phyloP scores from a whole-genome alignment of 2,888 invertebrate species.

The Merodon equestris region DNA sequence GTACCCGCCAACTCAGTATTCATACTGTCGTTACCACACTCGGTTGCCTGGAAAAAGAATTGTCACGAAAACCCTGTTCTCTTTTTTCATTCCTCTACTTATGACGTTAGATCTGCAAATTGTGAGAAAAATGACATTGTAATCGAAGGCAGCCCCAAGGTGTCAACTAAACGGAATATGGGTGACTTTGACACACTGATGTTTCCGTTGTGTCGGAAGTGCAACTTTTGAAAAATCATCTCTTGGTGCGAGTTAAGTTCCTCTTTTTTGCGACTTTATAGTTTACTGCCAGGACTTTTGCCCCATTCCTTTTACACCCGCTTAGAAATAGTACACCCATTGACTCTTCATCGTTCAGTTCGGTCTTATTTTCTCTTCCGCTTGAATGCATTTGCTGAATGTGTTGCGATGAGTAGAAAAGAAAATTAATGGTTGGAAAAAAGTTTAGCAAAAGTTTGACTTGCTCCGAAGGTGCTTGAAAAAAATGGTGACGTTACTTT shows the following conservation, averaged over 20 bases:
- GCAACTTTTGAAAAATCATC: conserved; percentile 38
- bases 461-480: background rate
- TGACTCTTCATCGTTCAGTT: background rate
- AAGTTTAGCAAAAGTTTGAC: conserved; percentile 25
- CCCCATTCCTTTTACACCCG: too few relatives aligned
- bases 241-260: conserved; percentile 9
- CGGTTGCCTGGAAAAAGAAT: conserved; percentile 3
- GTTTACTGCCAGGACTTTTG: conserved; percentile 9
- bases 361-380: conserved; percentile 11
- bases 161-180: background rate
- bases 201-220: conserved; percentile 16
- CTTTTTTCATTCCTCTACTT: conserved; percentile 19
- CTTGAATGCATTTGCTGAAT: conserved; percentile 33
- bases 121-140: conserved; percentile 24
- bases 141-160: conserved; percentile 18
- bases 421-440: conserved; percentile 30
- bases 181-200: conserved; percentile 26
- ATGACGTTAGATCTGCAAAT: conserved; percentile 32
- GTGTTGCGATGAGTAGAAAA: conserved; percentile 6
- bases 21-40: conserved; percentile 9
- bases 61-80: conserved; percentile 31
- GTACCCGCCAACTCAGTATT: conserved; percentile 21
- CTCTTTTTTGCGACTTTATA: conserved; percentile 12
- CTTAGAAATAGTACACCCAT: too few relatives aligned
- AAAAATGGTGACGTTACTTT: conserved; percentile 19